phyloP scores from a whole-genome alignment of 2,888 invertebrate genomes.

The Drosophila paracracens region DNA sequence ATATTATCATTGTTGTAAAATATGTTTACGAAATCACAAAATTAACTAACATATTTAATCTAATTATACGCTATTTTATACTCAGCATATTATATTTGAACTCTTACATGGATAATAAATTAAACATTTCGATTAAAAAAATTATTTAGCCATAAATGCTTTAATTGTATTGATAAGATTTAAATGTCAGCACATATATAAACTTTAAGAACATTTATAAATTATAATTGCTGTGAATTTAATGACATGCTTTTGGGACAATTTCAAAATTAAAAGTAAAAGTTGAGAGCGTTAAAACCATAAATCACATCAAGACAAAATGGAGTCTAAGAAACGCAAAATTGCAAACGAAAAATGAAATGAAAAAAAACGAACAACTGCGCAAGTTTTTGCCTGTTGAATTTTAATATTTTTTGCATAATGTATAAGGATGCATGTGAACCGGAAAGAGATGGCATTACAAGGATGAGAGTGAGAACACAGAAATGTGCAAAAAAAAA shows the following conservation, averaged over 20 bases:
- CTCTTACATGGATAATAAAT: not conserved
- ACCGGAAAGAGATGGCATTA: constrained; percentile 18
- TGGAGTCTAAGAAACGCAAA: constrained; percentile 3
- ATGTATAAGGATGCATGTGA: constrained; percentile 10
- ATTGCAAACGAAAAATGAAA: not conserved
- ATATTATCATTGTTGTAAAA: not conserved
- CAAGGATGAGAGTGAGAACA: constrained; percentile 24
- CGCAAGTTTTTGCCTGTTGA: constrained; percentile 64
- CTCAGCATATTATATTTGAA: not conserved
- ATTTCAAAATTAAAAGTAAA: constrained; percentile 8
- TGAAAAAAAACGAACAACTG: constrained; percentile 13
- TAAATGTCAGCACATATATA: not conserved
- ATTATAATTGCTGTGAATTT: not conserved
- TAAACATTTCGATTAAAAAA: not conserved
- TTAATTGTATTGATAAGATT: not conserved
- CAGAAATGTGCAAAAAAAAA: constrained; percentile 60
- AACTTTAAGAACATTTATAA: not conserved
- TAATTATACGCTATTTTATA: not conserved
- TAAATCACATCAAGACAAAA: constrained; percentile 32
- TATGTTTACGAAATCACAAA: not conserved
- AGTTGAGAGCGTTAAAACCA: not conserved
- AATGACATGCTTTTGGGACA: not conserved
- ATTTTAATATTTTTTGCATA: constrained; percentile 39
- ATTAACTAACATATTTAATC: not conserved
- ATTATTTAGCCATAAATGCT: not conserved